These are phyloP conservation scores for Hirudinaria manillensis DNA, from an alignment of 2,888 invertebrate species.

Conservation along the genomic window DNA sequence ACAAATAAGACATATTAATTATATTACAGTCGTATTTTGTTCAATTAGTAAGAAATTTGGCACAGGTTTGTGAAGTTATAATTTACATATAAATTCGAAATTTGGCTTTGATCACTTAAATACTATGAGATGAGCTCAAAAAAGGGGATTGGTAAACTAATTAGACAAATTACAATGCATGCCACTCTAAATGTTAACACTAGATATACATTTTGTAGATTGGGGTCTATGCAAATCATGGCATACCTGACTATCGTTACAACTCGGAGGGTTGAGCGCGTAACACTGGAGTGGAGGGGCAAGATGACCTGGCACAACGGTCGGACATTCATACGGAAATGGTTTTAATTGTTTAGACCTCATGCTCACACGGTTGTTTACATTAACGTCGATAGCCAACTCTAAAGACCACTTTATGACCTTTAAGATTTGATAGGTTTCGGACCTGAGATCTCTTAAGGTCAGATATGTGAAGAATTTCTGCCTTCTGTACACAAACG, in stretches of 20 bases:
- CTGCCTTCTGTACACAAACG: slow-evolving; percentile 51
- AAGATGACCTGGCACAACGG: background rate
- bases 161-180: no score
- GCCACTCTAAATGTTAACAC: no score
- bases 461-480: slow-evolving; percentile 54
- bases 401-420: slow-evolving; percentile 50
- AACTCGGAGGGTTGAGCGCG: background rate
- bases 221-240: no score
- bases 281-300: background rate
- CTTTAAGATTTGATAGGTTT: slow-evolving; percentile 50
- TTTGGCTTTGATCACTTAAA: no score
- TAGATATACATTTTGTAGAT: no score
- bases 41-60: no score
- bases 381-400: slow-evolving; percentile 51
- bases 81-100: no score
- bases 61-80: no score
- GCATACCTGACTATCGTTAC: background rate
- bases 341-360: slow-evolving; percentile 43
- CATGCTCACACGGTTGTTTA: slow-evolving; percentile 46
- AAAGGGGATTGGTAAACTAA: no score
- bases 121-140: no score
- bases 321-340: background rate
- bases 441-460: slow-evolving; percentile 49
- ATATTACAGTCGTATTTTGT: no score
- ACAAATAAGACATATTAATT: no score